Base-by-base conservation (phyloP, 2,113 vertebrate genomes). In the Neogobius melanostomus region DNA sequence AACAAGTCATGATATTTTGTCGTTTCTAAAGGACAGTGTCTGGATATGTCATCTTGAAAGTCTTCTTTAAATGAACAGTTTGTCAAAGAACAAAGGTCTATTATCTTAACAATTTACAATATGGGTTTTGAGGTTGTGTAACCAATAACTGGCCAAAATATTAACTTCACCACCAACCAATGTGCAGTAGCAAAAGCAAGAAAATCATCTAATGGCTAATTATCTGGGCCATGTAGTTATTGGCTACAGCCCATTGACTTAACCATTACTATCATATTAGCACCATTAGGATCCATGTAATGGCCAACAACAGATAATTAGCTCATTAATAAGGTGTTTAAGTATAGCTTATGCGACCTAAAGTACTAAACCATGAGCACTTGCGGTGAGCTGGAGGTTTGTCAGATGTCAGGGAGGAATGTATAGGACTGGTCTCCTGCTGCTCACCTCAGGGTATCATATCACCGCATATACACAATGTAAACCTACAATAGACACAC, bases 321-420 rank as follows among this genome's bases (percentile, higher is more conserved):
- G 16, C 44, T 47, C 45, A 50, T 59, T 9, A 42, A 17, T 51
- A 50, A 6, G 49, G 36, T 63, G 10, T 61, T 50, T 54, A 11
- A 21, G 1, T 16, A 45, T 57, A 21, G 28, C 15, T 50, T 47
- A 42, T 2, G 15, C 11, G 43, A 66, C 57, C 48, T 42, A 66
- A 59, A 46, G 46, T 48, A 61, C 56, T 14, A 17, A 60, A 61
- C 59, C n/a, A 45, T 6, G 17, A 59, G 65, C 74, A 54, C 65
- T 74, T 80, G 82, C 10, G 63, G 68, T 63, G 75, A 87, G 72
- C 47, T 8, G 67, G 36, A 17, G 74, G 72, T 75, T 81, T 71
- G 85, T 88, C 88, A 88, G 76, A 83, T 81, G 80, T 85, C 86
- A 86, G 87, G 78, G 81, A 85, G 73, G 78, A 71, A 87, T 80